Base-by-base conservation (phyloP, 2,113 vertebrate species). In the Tretioscincus oriximinensis region DNA sequence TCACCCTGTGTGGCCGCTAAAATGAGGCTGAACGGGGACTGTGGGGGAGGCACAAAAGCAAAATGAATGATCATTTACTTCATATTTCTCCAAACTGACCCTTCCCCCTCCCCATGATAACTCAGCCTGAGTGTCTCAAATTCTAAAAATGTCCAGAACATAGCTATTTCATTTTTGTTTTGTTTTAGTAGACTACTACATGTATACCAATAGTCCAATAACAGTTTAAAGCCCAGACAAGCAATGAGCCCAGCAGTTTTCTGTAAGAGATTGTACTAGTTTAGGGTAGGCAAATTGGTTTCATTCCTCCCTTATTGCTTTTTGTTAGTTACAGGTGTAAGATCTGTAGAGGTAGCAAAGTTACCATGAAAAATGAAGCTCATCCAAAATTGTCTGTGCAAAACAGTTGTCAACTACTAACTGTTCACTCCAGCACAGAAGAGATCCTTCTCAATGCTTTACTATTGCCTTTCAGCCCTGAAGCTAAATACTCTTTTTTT, bases 361-460 rank as follows among this genome's bases (percentile, higher is more conserved):
- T 68, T 84, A 83, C 80, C 63, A 84, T 85, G 85, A 84, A 86
- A 88, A 91, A 86, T 3, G 73, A 76, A 79, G 31, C 78, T 91
- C 90, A 75, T 92, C 91, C 91, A 78, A 86, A 54, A 90, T 82
- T 81, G 88, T 70, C 0, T 64, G 70, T 81, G 77, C 85, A 88
- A 84, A 88, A 94, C 87, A 60, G 69, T 70, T 70, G 83, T 70
- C 92, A 88, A 87, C 86, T 84, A 89, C 84, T 77, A 82, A 72
- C 74, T 41, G 82, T 85, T 84, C 82, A 89, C 91, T 84, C 75
- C 84, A 92, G 85, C 84, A 84, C 87, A 93, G 87, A 91, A 93
- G 87, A 91, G 66, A 83, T 81, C 78, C 90, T 93, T 86, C 85
- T 84, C 81, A 89, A 84, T 69, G 51, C 7, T 60, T 70, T 70